Percentiles rank a stretch among this genome's conserved stretches.
These are phyloP conservation scores for Otolemur crassicaudatus DNA, from an alignment of 2,797 vertebrate genomes.

Conservation along the genomic window DNA sequence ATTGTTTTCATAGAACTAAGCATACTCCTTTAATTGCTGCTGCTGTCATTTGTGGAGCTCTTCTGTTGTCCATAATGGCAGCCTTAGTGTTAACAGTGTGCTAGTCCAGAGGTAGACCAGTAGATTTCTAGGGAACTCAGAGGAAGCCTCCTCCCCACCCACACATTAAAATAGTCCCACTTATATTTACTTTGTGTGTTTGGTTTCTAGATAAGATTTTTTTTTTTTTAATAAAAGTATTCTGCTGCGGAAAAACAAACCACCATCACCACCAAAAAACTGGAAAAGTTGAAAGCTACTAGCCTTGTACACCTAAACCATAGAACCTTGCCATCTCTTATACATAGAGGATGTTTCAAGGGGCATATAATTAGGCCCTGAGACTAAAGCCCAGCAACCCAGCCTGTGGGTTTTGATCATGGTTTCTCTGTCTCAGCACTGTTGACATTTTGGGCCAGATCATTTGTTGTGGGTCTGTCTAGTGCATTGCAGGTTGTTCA, in stretches of 20 bases:
- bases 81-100: neutral
- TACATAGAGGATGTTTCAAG: neutral
- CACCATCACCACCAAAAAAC: neutral
- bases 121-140: neutral
- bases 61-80: neutral
- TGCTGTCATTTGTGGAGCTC: neutral
- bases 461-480: neutral
- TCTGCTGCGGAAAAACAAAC: constrained; percentile 32
- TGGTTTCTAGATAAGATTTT: neutral
- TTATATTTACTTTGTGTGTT: constrained; percentile 3
- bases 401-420: neutral
- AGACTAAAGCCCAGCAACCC: neutral
- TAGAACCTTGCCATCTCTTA: neutral
- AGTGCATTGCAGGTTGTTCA: neutral
- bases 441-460: neutral
- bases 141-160: neutral
- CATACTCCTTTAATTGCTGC: neutral
- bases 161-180: neutral
- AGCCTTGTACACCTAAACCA: neutral
- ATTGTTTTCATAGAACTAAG: neutral
- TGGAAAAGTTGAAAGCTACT: constrained; percentile 12
- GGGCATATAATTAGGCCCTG: neutral
- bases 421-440: neutral
- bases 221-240: constrained; percentile 4
- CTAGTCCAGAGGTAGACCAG: neutral